These are phyloP conservation scores for Anagrus nilaparvatae DNA, from an alignment of 1,140 invertebrate species.

Conservation along the genomic window DNA sequence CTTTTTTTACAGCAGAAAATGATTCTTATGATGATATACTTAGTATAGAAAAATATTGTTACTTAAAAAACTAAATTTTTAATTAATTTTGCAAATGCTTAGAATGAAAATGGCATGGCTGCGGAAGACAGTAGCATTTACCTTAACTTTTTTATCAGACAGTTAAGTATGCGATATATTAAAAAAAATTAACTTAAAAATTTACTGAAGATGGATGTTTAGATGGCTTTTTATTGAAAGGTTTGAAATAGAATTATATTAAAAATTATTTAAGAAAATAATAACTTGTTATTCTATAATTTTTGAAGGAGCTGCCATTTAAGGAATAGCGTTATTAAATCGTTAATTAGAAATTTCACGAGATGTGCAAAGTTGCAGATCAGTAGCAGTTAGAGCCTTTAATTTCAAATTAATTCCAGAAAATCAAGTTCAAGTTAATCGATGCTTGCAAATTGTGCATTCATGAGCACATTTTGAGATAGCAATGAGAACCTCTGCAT, in stretches of 20 bases:
- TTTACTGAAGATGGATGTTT: constrained; percentile 71
- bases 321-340: constrained; percentile 74
- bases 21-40: constrained; percentile 71
- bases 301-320: constrained; percentile 50
- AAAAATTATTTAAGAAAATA: constrained; percentile 2
- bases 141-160: constrained; percentile 80
- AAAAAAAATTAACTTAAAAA: constrained; percentile 57
- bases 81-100: constrained; percentile 24
- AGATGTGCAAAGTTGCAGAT: constrained; percentile 84
- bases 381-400: constrained; percentile 67
- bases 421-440: constrained; percentile 54
- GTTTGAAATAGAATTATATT: constrained; percentile 35
- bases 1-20: constrained; percentile 75
- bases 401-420: constrained; percentile 54
- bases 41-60: constrained; percentile 30
- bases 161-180: constrained; percentile 65
- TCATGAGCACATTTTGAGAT: constrained; percentile 68
- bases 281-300: constrained; percentile 11
- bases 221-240: constrained; percentile 77
- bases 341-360: constrained; percentile 81
- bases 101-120: constrained; percentile 71
- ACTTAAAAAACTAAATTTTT: constrained; percentile 12
- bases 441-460: constrained; percentile 76
- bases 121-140: constrained; percentile 90
- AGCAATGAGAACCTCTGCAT: constrained; percentile 50